Evolutionary conservation across 2,113 vertebrate species (phyloP).

Genomic region (Tachuris rubrigastra): DNA sequence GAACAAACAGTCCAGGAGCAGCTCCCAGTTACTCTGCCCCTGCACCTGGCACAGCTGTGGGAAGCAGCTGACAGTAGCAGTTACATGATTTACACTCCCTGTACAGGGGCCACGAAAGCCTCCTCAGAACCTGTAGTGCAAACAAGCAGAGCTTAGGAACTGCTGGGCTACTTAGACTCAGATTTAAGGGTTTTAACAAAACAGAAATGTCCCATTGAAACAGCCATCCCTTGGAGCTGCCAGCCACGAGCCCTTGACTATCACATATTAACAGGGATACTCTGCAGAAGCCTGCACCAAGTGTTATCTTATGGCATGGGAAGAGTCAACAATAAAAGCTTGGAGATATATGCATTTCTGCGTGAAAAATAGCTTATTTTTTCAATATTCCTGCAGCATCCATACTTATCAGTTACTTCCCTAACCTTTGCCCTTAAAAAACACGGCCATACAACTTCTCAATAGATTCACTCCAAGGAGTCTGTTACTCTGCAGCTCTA

Average conservation of each 20-base stretch:
- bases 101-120: background rate
- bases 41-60: background rate
- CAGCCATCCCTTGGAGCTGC: background rate
- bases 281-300: background rate
- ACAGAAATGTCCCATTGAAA: background rate
- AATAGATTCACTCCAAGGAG: background rate
- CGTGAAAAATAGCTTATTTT: background rate
- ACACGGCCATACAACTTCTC: background rate
- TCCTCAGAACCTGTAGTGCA: background rate
- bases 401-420: background rate
- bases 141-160: background rate
- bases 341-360: background rate
- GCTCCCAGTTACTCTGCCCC: background rate
- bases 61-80: background rate
- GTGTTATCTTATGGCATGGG: background rate
- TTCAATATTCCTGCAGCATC: background rate
- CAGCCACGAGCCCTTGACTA: background rate
- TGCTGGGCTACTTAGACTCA: background rate
- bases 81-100: background rate
- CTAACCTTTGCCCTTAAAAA: background rate
- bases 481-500: background rate
- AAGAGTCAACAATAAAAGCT: background rate
- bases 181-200: background rate
- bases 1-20: background rate
- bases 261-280: fast-evolving